Percentiles rank a stretch among this genome's conserved stretches.
Conservation (phyloP, 2,888 invertebrate genomes). For the Limnephilus rhombicus region DNA sequence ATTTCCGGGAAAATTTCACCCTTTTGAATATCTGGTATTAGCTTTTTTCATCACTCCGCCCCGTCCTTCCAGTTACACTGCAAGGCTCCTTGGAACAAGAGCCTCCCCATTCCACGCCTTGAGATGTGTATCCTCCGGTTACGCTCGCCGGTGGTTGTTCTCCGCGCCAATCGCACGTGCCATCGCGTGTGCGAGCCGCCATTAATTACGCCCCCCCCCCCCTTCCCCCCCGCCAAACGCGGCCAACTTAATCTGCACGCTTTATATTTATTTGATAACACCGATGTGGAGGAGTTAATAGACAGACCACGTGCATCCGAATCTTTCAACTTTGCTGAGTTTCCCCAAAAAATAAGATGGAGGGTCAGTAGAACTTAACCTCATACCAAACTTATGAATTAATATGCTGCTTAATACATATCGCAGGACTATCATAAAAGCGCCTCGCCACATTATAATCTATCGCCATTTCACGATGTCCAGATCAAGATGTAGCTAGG, state of each 20-base stretch:
- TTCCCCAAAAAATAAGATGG: background rate
- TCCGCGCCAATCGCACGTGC: slow-evolving; percentile 48
- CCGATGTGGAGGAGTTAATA: background rate
- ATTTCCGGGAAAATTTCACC: too few species aligned
- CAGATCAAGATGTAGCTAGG: too few species aligned
- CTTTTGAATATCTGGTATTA: background rate
- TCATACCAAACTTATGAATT: background rate
- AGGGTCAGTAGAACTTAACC: too few species aligned
- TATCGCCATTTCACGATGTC: too few species aligned
- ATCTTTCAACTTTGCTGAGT: background rate
- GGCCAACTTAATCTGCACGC: slow-evolving; percentile 46
- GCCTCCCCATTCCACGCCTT: slow-evolving; percentile 12
- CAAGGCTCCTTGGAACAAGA: background rate
- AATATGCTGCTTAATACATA: background rate
- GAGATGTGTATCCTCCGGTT: slow-evolving; percentile 44
- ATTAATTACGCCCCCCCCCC: slow-evolving; percentile 7
- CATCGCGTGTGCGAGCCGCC: slow-evolving; percentile 44
- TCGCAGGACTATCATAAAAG: too few species aligned
- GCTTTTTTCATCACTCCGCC: background rate
- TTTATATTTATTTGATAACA: slow-evolving; percentile 26
- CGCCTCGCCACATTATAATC: too few species aligned
- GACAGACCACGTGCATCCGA: background rate
- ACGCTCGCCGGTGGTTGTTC: slow-evolving; percentile 25
- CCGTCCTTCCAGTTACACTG: background rate
- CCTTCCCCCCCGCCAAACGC: slow-evolving; percentile 24